Evolutionary conservation across 1,140 invertebrate species (phyloP), one percentile per base, ranked within the genome.

Genomic region (Chionoecetes opilio): DNA sequence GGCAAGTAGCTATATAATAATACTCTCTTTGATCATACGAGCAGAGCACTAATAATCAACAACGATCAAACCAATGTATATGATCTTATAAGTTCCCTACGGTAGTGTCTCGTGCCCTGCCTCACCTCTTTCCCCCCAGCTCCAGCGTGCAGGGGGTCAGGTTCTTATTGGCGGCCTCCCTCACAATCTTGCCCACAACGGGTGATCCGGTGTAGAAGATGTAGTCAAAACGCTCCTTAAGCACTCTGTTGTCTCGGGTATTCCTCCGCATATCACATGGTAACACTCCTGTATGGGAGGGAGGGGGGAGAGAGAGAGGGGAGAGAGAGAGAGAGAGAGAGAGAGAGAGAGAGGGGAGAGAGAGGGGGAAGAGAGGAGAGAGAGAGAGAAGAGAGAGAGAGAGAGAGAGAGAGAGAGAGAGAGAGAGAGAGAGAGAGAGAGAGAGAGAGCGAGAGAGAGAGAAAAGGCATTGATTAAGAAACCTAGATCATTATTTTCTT

Each of bases 171-270:
- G 99, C 99, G 5, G 99, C 99, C 93, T 98, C 97, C 97, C 99
- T 98, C 3, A 99, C 97, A 93, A 99, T 98, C 97, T 98, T 98
- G 29, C 99, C 99, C 32, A 99, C 98, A 87, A 97, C 97, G 0
- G 98, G 98, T 46, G 98, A 99, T 0, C 99, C 99, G 0, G 99
- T 99, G 97, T 99, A 99, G 97, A 99, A 99, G 96, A 99, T 99
- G 96, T 99, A 99, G 97, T 99, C 99, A 97, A 99, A 99, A 96
- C 98, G 98, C 96, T 99, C 97, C 96, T 99, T 98, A 8, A 99
- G 97, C 11, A 96, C 96, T 98, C 98, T 2, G 98, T 98, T 0
- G 99, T 99, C 97, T 99, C 99, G 38, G 98, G 96, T 1, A 99
- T 97, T 53, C 98, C 99, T 92, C 99, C 99, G 96, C 97, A 97